phyloP scores from a whole-genome alignment of 2,113 vertebrate species.

The Sinocyclocheilus anophthalmus region DNA sequence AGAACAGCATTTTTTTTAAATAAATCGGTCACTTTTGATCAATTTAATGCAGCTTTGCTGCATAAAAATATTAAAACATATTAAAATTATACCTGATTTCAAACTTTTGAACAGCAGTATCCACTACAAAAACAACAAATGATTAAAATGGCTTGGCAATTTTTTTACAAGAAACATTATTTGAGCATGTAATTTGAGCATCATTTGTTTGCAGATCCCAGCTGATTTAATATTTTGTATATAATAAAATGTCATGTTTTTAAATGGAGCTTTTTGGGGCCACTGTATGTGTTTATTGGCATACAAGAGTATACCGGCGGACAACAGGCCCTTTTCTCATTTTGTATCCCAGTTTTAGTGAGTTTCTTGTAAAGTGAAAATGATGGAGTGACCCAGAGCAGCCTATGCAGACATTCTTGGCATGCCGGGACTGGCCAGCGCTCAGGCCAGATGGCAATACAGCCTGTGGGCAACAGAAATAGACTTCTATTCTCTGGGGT shows the following conservation, averaged over 20 bases:
- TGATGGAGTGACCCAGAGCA: constrained; percentile 24
- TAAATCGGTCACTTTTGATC: background rate
- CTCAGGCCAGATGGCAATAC: constrained; percentile 4
- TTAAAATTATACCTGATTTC: too few relatives aligned
- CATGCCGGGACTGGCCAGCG: constrained; percentile 44
- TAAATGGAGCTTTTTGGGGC: background rate
- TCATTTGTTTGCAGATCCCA: background rate
- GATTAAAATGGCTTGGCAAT: background rate
- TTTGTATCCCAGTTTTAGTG: constrained; percentile 3
- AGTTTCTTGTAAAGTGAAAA: constrained; percentile 7
- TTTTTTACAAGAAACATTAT: background rate
- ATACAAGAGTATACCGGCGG: background rate
- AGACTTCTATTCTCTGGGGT: constrained; percentile 5
- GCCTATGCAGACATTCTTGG: constrained; percentile 39
- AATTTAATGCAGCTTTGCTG: background rate
- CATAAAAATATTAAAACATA: background rate
- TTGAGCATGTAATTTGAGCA: too few relatives aligned
- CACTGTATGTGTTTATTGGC: background rate
- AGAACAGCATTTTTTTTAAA: background rate
- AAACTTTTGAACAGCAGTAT: background rate
- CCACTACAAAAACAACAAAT: background rate
- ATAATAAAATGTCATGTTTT: background rate
- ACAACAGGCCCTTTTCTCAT: background rate
- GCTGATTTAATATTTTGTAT: background rate
- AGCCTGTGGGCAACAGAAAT: constrained; percentile 28